Percentiles rank a stretch among this genome's conserved stretches.
Evolutionary conservation across 1,140 invertebrate genomes (phyloP).

Genomic region (Monochamus saltuarius): DNA sequence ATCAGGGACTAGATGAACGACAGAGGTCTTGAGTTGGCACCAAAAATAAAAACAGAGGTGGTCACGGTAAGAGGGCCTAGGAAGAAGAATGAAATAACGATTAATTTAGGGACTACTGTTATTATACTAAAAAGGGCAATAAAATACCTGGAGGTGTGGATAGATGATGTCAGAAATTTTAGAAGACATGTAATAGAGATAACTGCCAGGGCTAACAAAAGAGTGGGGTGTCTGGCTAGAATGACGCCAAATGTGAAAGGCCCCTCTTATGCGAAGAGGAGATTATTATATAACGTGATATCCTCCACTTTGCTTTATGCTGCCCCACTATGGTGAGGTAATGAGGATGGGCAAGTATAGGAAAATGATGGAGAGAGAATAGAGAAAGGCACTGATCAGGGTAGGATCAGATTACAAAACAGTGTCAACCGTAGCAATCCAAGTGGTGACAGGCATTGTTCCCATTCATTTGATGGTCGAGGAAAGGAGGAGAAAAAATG

Average conservation of each 20-base stretch:
- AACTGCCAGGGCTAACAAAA: slow-evolving; percentile 11
- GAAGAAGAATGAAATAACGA: not conserved
- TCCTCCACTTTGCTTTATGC: slow-evolving; percentile 21
- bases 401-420: slow-evolving; percentile 20
- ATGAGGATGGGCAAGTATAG: slow-evolving; percentile 12
- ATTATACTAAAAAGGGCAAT: not conserved
- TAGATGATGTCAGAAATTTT: slow-evolving; percentile 10
- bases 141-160: slow-evolving; percentile 17
- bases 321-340: slow-evolving; percentile 24
- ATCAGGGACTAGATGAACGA: not conserved
- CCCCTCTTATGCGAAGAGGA: slow-evolving; percentile 5
- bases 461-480: slow-evolving; percentile 15
- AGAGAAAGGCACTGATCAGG: slow-evolving; percentile 16
- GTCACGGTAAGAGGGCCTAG: slow-evolving; percentile 7
- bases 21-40: not conserved
- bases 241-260: slow-evolving; percentile 23
- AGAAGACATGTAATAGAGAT: slow-evolving; percentile 9
- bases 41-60: slow-evolving; percentile 16
- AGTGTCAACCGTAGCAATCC: slow-evolving; percentile 6
- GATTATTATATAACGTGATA: not conserved
- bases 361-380: slow-evolving; percentile 4
- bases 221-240: slow-evolving; percentile 3
- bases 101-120: not conserved
- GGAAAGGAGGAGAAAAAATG: slow-evolving; percentile 5
- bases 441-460: slow-evolving; percentile 11